Percentiles rank a stretch among this genome's conserved stretches.
Evolutionary conservation across 2,888 invertebrate genomes (phyloP).

Genomic region (Dusona sp.): DNA sequence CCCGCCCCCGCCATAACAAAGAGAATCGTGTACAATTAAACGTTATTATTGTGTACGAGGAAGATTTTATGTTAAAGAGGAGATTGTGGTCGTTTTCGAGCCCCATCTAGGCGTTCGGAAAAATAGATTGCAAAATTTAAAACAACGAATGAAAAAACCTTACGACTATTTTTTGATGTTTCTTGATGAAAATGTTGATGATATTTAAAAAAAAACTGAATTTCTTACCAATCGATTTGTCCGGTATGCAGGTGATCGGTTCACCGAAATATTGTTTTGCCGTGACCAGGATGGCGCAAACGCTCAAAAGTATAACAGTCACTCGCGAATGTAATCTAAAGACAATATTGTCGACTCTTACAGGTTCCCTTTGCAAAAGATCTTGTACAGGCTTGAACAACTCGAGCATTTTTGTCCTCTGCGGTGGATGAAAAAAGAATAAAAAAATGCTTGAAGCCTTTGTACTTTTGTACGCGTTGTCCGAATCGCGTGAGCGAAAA

Average conservation of each 20-base stretch:
- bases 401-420: conserved; percentile 73
- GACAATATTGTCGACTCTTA: conserved; percentile 71
- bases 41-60: no score
- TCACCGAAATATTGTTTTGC: conserved; percentile 80
- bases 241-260: conserved; percentile 80
- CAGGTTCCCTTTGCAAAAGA: conserved; percentile 72
- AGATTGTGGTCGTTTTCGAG: no score
- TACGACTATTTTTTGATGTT: background rate
- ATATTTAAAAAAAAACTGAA: background rate
- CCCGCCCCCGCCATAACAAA: no score
- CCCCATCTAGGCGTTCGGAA: no score
- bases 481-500: background rate
- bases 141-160: background rate
- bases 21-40: no score
- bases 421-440: background rate
- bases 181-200: background rate
- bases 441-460: background rate
- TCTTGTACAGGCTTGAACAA: conserved; percentile 75
- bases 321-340: conserved; percentile 78
- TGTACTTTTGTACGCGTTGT: background rate
- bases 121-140: no score
- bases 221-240: conserved; percentile 69
- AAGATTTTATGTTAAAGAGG: no score
- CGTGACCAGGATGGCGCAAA: conserved; percentile 78
- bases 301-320: conserved; percentile 76